Conservation (phyloP, 2,113 vertebrate species). For the Dicrurus megarhynchus region DNA sequence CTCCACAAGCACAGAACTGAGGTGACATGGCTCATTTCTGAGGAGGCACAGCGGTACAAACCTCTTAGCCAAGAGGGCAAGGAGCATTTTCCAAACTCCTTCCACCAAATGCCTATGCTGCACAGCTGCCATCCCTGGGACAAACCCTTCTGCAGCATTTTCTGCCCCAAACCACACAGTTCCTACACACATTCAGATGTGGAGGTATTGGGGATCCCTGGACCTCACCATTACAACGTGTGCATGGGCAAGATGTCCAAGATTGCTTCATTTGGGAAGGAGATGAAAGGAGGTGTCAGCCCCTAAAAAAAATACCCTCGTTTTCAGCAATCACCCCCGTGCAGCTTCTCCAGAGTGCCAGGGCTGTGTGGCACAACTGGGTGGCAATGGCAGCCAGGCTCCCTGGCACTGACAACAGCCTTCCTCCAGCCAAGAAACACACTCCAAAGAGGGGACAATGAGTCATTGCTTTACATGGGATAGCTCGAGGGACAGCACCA, state of each 20-base stretch:
- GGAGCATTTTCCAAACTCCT: neutral
- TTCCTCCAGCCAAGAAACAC: conserved; percentile 31
- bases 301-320: neutral
- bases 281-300: neutral
- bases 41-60: neutral
- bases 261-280: neutral
- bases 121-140: neutral
- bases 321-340: neutral
- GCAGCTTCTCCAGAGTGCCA: neutral
- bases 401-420: neutral
- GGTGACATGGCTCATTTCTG: neutral
- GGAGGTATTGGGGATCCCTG: neutral
- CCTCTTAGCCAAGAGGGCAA: neutral
- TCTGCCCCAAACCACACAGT: neutral
- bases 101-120: neutral
- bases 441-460: neutral
- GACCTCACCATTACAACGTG: neutral
- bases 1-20: neutral
- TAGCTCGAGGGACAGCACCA: fast-evolving
- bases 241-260: neutral
- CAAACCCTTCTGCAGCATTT: neutral
- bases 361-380: neutral
- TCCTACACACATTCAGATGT: neutral
- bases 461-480: neutral
- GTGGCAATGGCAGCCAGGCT: neutral